Evolutionary conservation across 92 coral and sea anemone genomes (phyloP), one percentile per base, ranked within the genome.

Genomic region (Actinostola sp.): DNA sequence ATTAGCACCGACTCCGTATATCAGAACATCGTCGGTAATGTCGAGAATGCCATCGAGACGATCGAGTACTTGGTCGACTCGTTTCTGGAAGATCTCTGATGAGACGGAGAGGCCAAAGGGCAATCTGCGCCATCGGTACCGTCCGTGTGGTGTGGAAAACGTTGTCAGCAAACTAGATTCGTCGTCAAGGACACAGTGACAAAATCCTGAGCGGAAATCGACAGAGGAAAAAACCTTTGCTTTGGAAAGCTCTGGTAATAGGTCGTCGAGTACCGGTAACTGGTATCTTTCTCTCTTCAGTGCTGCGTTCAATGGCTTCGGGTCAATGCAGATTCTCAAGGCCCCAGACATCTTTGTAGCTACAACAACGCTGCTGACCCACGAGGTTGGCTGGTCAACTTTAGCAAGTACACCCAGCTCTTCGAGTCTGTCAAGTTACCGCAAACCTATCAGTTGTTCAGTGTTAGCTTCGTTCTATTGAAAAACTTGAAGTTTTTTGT

Each of bases 261-360:
- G 25, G 1, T 77, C 80, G 27, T 86, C 83, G 11, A 80, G 62
- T 16, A 75, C 50, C 0, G 80, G 83, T 17, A 85, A 60, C 54
- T 82, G 87, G 56, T 75, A 30, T 2, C 66, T 67, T 50, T 82
- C 88, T 41, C 78, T 48, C 35, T 61, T 75, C 4, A 75, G 49
- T 11, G 56, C 82, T 50, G 16, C 29, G 38, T 82, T 82, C 23
- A 82, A 20, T 0, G 66, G 82, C 3, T 51, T 26, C 0, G 70
- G 73, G 33, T 82, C 88, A 11, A 82, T 75, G 63, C 82, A 82
- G n/a, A 82, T 51, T 32, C 82, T 25, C 2, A 82, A 72, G n/a
- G 88, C 78, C 0, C 88, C 82, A 2, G 77, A 75, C 41, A 59
- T 76, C 76, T 82, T 82, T 8, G 78, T 82, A 11, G 88, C 82